A percentile compares a stretch with the other conserved stretches of the same genome.
Conservation (phyloP, 2,888 invertebrate species). For the Sepiola atlantica region DNA sequence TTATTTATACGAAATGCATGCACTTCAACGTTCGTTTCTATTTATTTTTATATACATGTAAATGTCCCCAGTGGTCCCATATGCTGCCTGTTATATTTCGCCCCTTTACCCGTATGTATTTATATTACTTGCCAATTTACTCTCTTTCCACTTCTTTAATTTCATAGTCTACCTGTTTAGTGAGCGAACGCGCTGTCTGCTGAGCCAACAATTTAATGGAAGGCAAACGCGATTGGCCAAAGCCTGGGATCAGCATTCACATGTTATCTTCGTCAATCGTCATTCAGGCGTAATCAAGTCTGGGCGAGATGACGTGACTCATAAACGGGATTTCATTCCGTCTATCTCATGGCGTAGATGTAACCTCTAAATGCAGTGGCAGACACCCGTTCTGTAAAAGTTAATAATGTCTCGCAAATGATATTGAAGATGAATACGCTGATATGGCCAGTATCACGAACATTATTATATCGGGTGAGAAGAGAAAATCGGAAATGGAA, state of each 20-base stretch:
- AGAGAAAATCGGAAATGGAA: background rate
- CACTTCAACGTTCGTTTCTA: background rate
- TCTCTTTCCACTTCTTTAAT: background rate
- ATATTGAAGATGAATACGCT: background rate
- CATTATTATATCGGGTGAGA: background rate
- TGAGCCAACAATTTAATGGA: constrained; percentile 3
- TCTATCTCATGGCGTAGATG: background rate
- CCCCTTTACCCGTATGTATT: background rate
- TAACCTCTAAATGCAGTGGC: background rate
- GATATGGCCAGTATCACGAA: background rate
- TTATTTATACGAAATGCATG: background rate
- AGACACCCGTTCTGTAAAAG: constrained; percentile 32
- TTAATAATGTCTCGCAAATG: background rate
- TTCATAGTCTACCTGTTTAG: constrained; percentile 10
- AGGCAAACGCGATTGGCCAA: constrained; percentile 3
- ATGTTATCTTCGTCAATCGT: constrained; percentile 32
- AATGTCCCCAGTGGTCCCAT: background rate
- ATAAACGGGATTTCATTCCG: background rate
- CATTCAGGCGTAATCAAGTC: background rate
- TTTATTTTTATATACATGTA: background rate
- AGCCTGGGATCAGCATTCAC: background rate
- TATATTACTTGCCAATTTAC: background rate
- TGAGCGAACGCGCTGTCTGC: background rate
- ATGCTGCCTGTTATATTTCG: background rate
- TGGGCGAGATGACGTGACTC: background rate